Percentiles rank a stretch among this genome's conserved stretches.
Evolutionary conservation across 1,140 invertebrate genomes (phyloP).

Genomic region (roundworm (Caenorhabditis elegans)): DNA sequence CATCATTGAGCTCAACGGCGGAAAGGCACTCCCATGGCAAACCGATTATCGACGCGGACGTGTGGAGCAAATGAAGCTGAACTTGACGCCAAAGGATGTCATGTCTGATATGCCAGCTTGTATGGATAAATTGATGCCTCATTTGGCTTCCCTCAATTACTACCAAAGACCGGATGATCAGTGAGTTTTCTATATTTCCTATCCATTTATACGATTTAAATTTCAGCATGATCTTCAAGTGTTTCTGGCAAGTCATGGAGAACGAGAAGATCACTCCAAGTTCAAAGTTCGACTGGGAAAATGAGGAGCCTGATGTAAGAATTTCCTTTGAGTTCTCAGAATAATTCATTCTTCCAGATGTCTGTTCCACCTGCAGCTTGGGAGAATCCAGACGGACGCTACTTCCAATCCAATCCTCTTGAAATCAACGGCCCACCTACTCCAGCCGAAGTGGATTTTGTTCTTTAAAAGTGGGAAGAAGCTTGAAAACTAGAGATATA

Average conservation of each 20-base stretch:
- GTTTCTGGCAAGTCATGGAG: background rate
- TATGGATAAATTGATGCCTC: background rate
- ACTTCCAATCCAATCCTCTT: slow-evolving; percentile 36
- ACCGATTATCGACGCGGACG: slow-evolving; percentile 1
- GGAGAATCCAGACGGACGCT: background rate
- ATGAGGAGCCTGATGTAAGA: background rate
- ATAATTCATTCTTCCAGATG: background rate
- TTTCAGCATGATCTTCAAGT: background rate
- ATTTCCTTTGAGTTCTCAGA: background rate
- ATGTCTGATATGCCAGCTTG: slow-evolving; percentile 45
- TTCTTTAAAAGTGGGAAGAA: too few species aligned
- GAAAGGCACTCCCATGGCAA: slow-evolving; percentile 56
- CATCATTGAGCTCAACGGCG: slow-evolving; percentile 57
- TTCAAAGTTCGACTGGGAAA: slow-evolving; percentile 46
- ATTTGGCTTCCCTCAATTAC: slow-evolving; percentile 23
- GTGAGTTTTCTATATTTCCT: background rate
- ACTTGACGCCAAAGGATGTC: slow-evolving; percentile 40
- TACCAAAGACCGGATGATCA: slow-evolving; percentile 46
- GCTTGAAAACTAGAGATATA: too few species aligned
- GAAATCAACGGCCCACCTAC: slow-evolving; percentile 44
- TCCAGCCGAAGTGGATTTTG: too few species aligned
- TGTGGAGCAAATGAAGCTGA: slow-evolving; percentile 50
- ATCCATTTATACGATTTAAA: too few species aligned
- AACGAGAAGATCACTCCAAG: background rate
- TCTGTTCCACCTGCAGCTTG: background rate